Conservation (phyloP, 2,113 vertebrate genomes). For the Balaenoptera acutorostrata region DNA sequence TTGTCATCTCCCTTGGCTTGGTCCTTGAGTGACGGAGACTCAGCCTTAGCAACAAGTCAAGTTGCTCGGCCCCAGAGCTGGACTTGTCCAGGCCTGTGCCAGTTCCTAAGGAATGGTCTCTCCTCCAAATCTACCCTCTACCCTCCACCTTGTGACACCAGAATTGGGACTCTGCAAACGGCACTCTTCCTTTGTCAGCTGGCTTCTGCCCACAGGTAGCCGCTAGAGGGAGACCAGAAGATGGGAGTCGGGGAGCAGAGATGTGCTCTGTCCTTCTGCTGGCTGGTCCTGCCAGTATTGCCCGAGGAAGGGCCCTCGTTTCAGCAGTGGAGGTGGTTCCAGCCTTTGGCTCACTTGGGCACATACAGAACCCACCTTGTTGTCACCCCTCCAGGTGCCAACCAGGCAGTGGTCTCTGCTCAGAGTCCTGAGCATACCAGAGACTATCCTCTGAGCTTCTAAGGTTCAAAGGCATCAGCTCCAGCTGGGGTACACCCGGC, state of each 20-base stretch:
- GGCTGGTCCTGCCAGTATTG: neutral
- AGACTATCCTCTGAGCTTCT: neutral
- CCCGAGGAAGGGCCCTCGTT: neutral
- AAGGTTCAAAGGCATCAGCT: neutral
- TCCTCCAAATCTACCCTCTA: neutral
- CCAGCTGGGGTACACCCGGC: neutral
- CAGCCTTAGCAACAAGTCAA: neutral
- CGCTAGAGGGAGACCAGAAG: neutral
- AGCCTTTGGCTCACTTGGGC: too few species aligned
- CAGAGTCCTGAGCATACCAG: neutral
- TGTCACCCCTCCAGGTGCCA: neutral
- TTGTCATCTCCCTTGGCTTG: neutral
- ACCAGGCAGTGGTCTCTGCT: rapidly evolving
- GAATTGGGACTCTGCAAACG: neutral
- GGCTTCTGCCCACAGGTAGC: neutral
- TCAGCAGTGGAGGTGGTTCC: too few species aligned
- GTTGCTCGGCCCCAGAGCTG: neutral
- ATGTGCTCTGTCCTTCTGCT: neutral
- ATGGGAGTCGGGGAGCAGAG: neutral
- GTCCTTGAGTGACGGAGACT: neutral
- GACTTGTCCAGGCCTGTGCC: neutral
- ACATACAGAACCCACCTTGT: neutral
- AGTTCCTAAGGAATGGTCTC: neutral
- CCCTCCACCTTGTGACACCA: neutral
- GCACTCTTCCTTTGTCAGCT: neutral